Evolutionary conservation across 2,888 invertebrate genomes (phyloP).

Genomic region (Catocala sponsa): DNA sequence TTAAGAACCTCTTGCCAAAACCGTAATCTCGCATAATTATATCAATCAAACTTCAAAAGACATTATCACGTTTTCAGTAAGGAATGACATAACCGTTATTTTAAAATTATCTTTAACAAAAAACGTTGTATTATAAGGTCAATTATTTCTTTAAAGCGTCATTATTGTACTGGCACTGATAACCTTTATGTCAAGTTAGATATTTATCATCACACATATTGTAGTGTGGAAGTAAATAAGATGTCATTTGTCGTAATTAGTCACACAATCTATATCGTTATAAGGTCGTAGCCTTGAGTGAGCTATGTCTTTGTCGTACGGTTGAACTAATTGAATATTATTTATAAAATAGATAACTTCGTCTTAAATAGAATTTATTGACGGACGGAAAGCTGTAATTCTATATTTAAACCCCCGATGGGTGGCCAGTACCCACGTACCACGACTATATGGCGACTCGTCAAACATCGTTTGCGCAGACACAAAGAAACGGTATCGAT

Average conservation of each 20-base stretch:
- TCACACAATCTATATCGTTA: slow-evolving; percentile 60
- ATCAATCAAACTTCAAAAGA: no score
- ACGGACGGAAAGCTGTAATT: slow-evolving; percentile 13
- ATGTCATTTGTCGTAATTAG: slow-evolving; percentile 72
- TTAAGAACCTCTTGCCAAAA: no score
- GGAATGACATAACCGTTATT: neutral
- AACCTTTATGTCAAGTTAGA: slow-evolving; percentile 39
- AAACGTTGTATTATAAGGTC: slow-evolving; percentile 23
- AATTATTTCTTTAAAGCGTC: slow-evolving; percentile 24
- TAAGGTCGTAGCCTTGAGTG: slow-evolving; percentile 64
- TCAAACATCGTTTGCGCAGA: neutral
- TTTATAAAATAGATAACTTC: slow-evolving; percentile 42
- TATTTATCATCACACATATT: slow-evolving; percentile 39
- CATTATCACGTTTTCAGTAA: no score
- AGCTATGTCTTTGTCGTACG: slow-evolving; percentile 50
- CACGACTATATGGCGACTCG: neutral
- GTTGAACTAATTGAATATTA: slow-evolving; percentile 49
- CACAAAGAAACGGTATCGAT: no score
- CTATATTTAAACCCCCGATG: slow-evolving; percentile 39
- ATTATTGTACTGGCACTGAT: slow-evolving; percentile 21
- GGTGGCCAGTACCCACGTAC: slow-evolving; percentile 33
- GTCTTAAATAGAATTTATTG: slow-evolving; percentile 36
- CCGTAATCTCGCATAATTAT: no score
- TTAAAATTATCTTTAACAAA: slow-evolving; percentile 18
- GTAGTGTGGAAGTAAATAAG: slow-evolving; percentile 49